These are phyloP conservation scores for Pammene aurita DNA, from an alignment of 2,888 invertebrate species.

Conservation along the genomic window DNA sequence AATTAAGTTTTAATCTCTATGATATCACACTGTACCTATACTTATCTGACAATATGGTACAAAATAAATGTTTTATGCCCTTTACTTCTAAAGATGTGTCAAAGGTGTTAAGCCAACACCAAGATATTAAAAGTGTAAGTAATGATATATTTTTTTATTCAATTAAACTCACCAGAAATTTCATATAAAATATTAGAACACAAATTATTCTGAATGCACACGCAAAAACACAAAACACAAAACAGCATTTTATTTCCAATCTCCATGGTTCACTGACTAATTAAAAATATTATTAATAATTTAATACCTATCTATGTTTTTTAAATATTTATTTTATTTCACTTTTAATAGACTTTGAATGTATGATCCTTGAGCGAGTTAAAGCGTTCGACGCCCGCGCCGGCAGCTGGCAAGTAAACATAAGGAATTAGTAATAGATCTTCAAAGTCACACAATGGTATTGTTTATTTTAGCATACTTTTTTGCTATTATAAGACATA, in stretches of 20 bases:
- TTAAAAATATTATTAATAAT: not conserved
- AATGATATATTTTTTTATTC: not conserved
- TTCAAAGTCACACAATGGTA: constrained; percentile 5
- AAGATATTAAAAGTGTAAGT: not conserved
- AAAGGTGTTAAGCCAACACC: too few relatives aligned
- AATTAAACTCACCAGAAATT: constrained; percentile 31
- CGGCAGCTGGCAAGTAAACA: constrained; percentile 35
- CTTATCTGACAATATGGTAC: too few relatives aligned
- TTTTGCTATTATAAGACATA: not conserved
- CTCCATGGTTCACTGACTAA: not conserved
- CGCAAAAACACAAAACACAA: constrained; percentile 12
- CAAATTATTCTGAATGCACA: constrained; percentile 5
- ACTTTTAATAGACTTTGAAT: not conserved
- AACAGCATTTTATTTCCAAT: not conserved
- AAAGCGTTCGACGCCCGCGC: constrained; percentile 31
- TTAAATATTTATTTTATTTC: not conserved
- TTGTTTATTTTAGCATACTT: constrained; percentile 5
- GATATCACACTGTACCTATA: too few relatives aligned
- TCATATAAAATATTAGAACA: constrained; percentile 12
- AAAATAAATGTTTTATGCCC: too few relatives aligned
- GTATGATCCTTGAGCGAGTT: constrained; percentile 8
- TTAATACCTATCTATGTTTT: not conserved
- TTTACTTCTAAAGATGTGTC: too few relatives aligned
- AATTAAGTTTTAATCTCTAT: too few relatives aligned
- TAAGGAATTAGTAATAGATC: constrained; percentile 10